phyloP scores from a whole-genome alignment of 2,113 vertebrate species.

The Ictalurus punctatus region DNA sequence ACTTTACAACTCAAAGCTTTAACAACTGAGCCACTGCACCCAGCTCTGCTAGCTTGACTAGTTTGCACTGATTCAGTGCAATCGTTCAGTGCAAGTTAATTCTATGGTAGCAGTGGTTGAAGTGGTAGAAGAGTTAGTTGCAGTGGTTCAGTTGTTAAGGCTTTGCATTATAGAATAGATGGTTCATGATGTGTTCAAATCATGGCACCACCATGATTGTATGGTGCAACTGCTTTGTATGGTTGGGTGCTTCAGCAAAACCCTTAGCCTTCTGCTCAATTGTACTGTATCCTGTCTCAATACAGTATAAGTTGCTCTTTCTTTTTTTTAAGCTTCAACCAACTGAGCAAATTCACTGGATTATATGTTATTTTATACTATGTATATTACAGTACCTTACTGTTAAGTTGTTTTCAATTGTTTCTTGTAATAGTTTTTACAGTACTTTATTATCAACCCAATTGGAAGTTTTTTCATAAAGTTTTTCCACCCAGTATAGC shows the following conservation, averaged over 20 bases:
- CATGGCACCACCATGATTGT: not conserved
- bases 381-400: not conserved
- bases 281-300: not conserved
- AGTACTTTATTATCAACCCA: not conserved
- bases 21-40: not conserved
- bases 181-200: not conserved
- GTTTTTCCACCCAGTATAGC: not conserved
- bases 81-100: not conserved
- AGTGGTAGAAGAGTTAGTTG: not conserved
- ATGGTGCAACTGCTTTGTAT: not conserved
- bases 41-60: not conserved
- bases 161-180: not conserved
- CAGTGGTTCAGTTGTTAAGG: not conserved
- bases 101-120: too few relatives aligned
- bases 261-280: not conserved
- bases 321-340: not conserved
- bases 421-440: not conserved
- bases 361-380: not conserved
- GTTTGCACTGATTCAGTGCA: not conserved
- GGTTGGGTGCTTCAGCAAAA: not conserved
- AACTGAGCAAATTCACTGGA: not conserved
- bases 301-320: not conserved
- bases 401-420: not conserved
- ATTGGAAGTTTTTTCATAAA: too few relatives aligned
- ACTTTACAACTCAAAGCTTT: not conserved